Conservation (phyloP, 2,888 invertebrate genomes). For the Parnassius apollo region DNA sequence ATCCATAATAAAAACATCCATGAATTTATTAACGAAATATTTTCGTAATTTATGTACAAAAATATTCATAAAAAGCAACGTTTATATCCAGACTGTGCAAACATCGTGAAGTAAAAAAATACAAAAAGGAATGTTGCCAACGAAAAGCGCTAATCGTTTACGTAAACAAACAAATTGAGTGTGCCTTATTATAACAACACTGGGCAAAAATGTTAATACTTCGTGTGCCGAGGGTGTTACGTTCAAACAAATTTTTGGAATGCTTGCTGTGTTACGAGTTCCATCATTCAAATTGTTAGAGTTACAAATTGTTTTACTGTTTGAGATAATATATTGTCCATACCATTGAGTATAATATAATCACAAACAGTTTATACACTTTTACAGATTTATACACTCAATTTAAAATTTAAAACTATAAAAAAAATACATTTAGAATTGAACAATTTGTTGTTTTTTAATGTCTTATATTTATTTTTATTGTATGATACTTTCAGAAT, state of each 20-base stretch:
- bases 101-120: constrained; percentile 1
- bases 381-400: no score
- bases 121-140: constrained; percentile 9
- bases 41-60: not conserved
- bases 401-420: no score
- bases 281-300: constrained; percentile 6
- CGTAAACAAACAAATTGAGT: constrained; percentile 14
- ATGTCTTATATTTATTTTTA: no score
- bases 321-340: not conserved
- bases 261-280: constrained; percentile 7
- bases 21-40: no score
- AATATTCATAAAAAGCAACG: not conserved
- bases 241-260: constrained; percentile 12
- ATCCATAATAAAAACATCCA: no score
- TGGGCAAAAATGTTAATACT: constrained; percentile 8
- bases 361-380: no score
- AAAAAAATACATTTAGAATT: no score
- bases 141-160: constrained; percentile 21
- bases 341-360: no score
- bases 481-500: no score
- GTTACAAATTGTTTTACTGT: constrained; percentile 7
- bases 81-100: not conserved
- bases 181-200: constrained; percentile 11
- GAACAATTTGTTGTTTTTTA: no score
- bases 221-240: constrained; percentile 7